phyloP scores from a whole-genome alignment of 1,140 invertebrate species.

The Thaumetopoea pityocampa region DNA sequence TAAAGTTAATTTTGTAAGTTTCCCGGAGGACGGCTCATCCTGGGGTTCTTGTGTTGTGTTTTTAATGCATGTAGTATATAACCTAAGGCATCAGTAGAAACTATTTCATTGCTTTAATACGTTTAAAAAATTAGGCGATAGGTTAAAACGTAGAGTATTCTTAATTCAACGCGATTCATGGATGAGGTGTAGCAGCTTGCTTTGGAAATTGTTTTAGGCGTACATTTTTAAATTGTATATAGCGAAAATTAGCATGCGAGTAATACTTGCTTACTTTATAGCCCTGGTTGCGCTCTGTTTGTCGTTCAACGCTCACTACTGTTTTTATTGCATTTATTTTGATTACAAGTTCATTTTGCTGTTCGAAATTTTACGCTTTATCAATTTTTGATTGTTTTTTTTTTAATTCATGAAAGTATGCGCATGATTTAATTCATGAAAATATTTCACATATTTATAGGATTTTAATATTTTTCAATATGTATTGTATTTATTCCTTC shows the following conservation, averaged over 20 bases:
- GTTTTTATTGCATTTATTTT: constrained; percentile 65
- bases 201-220: constrained; percentile 58
- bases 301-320: constrained; percentile 42
- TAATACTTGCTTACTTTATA: constrained; percentile 67
- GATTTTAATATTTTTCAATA: no score
- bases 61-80: constrained; percentile 31
- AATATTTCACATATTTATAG: no score
- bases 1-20: constrained; percentile 15
- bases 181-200: constrained; percentile 54
- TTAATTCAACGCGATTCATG: constrained; percentile 39
- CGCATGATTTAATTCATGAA: no score
- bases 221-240: constrained; percentile 45
- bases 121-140: constrained; percentile 28
- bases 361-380: constrained; percentile 12
- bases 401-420: not conserved
- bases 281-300: constrained; percentile 64
- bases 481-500: no score
- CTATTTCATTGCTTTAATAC: constrained; percentile 35
- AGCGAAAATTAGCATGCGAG: constrained; percentile 70
- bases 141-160: constrained; percentile 26
- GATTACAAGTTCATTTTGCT: constrained; percentile 53
- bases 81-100: constrained; percentile 37
- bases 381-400: constrained; percentile 6
- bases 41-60: no score
- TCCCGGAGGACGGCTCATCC: constrained; percentile 59